Conservation (phyloP, 2,113 vertebrate genomes). For the Heterochromis multidens region DNA sequence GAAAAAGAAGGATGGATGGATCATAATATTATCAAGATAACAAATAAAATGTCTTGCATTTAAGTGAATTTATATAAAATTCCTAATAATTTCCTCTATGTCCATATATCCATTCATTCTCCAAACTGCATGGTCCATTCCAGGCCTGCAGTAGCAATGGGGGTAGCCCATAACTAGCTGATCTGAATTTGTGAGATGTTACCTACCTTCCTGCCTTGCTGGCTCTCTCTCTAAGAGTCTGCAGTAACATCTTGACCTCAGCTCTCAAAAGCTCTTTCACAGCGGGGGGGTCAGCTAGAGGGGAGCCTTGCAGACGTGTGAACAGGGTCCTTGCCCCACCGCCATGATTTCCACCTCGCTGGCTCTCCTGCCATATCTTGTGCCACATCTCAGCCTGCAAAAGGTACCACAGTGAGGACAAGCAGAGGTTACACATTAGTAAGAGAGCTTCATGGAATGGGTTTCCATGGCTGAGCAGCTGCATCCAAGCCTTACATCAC, state of each 20-base stretch:
- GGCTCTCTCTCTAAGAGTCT: conserved; percentile 62
- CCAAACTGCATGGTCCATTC: not conserved
- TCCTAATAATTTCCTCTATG: too few relatives aligned
- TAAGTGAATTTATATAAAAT: too few relatives aligned
- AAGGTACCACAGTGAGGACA: not conserved
- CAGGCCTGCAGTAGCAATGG: not conserved
- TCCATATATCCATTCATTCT: not conserved
- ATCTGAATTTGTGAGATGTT: not conserved
- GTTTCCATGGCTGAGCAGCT: too few relatives aligned
- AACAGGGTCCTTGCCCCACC: not conserved
- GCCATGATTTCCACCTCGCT: not conserved
- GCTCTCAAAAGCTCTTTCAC: conserved; percentile 81
- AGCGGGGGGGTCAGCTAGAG: conserved; percentile 79
- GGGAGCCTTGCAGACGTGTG: not conserved
- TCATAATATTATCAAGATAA: not conserved
- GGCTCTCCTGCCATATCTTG: conserved; percentile 68
- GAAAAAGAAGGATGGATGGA: not conserved
- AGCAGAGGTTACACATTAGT: not conserved
- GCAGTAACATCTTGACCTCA: conserved; percentile 84
- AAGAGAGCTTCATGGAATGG: not conserved
- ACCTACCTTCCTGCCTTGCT: conserved; percentile 58
- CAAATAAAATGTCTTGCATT: not conserved
- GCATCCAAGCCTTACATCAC: too few relatives aligned
- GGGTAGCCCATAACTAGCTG: not conserved
- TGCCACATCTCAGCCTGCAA: conserved; percentile 74